Percentiles rank a stretch among this genome's conserved stretches.
Conservation (phyloP, 2,797 vertebrate genomes). For the Spatula versicolor region DNA sequence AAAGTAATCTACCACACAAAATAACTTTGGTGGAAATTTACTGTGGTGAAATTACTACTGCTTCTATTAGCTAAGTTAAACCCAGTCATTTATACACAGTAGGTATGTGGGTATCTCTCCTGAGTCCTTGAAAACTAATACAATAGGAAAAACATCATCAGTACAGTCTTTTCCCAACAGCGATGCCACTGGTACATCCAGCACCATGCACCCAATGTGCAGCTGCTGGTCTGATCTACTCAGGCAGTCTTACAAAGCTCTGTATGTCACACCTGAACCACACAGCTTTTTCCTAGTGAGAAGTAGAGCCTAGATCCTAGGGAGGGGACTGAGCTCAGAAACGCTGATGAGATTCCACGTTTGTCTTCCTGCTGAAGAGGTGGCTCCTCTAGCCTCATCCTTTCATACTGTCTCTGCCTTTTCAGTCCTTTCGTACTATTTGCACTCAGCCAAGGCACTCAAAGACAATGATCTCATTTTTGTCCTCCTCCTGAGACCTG, state of each 20-base stretch:
- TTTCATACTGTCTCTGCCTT: neutral
- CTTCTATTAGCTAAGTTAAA: neutral
- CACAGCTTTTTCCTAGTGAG: neutral
- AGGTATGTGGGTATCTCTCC: neutral
- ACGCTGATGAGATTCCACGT: neutral
- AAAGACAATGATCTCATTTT: neutral
- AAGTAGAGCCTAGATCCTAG: neutral
- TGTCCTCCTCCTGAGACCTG: neutral
- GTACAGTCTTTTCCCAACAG: neutral
- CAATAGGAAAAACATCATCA: neutral
- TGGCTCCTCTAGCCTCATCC: neutral
- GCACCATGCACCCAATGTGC: neutral
- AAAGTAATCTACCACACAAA: neutral
- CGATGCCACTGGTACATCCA: neutral
- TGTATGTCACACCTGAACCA: neutral
- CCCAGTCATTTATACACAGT: neutral
- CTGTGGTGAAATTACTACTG: neutral
- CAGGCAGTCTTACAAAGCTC: neutral
- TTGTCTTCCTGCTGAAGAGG: neutral
- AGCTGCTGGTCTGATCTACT: neutral
- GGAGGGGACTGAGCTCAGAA: neutral
- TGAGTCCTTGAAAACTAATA: neutral
- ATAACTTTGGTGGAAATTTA: neutral
- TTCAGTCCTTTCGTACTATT: neutral
- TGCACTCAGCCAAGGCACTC: neutral